Evolutionary conservation across 2,888 invertebrate genomes (phyloP), one percentile per base, ranked within the genome.

Genomic region (Drosophila mimica): DNA sequence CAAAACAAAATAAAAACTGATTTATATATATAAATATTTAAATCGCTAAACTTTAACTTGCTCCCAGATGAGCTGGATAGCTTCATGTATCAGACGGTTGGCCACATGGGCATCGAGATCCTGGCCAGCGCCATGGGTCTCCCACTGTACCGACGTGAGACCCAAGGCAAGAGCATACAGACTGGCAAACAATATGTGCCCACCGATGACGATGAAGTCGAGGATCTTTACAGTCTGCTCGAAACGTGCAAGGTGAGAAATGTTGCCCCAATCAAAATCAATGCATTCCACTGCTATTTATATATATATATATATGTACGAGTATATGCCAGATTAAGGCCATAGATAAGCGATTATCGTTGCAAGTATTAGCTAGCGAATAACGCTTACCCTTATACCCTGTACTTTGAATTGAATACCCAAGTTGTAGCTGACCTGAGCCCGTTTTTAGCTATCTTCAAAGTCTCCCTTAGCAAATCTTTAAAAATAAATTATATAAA

Each of bases 41-140:
- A n/a, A 25, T 28, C 28, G 48, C 48, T 57, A 36, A 36, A 9
- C 17, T 28, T 57, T 40, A 70, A 70, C 54, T 30, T 17, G 31
- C 13, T 74, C 69, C 8, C 92, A 96, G 97, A 97, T 95, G 99
- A 99, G 93, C 92, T 98, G 89, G 99, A 99, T 93, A 98, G 98
- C 92, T 99, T 97, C 92, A 99, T 99, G 99, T 99, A 99, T 93
- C 99, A 99, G 94, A 99, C 99, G 59, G 99, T 99, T 64, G 99
- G 99, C 1, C 98, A 98, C 92, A 97, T 99, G 94, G 98, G 98
- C 25, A 96, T 99, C 78, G 96, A 96, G 79, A 94, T 97, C 80
- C 97, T 99, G 92, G 97, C 98, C 33, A 96, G 98, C 93, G 99
- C 99, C 2, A 97, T 99, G 96, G 97, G 95, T 4, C 93, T 99